Conservation (phyloP, 2,888 invertebrate species). For the Campoplex nolae region DNA sequence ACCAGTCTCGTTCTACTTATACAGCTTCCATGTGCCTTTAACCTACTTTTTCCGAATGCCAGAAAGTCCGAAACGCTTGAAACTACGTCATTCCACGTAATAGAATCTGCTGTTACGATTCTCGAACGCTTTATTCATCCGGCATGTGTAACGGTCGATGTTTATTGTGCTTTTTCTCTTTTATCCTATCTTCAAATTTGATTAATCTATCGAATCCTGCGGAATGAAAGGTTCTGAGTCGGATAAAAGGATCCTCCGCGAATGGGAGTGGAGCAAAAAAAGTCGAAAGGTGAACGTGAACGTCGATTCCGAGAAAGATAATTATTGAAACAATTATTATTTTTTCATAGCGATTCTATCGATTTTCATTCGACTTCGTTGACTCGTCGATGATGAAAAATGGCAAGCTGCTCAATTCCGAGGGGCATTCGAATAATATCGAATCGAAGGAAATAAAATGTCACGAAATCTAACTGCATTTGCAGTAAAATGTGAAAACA, state of each 20-base stretch:
- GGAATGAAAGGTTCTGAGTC: background rate
- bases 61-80: conserved; percentile 29
- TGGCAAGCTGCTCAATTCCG: too few species aligned
- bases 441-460: background rate
- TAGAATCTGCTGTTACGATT: background rate
- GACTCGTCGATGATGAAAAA: too few species aligned
- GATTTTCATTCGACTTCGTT: too few species aligned
- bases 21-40: conserved; percentile 42
- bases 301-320: too few species aligned
- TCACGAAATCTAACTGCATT: too few species aligned
- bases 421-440: too few species aligned
- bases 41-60: conserved; percentile 65
- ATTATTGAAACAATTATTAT: too few species aligned
- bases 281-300: too few species aligned
- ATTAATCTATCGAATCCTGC: background rate
- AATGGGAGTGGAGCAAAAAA: too few species aligned
- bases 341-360: too few species aligned
- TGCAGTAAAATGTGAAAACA: too few species aligned
- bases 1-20: conserved; percentile 26
- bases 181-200: background rate
- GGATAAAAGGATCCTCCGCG: too few species aligned
- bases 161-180: background rate
- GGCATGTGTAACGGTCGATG: background rate
- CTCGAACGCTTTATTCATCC: background rate
- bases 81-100: conserved; percentile 29